Conservation (phyloP, 2,888 invertebrate species). For the Lithophane ornitopus region DNA sequence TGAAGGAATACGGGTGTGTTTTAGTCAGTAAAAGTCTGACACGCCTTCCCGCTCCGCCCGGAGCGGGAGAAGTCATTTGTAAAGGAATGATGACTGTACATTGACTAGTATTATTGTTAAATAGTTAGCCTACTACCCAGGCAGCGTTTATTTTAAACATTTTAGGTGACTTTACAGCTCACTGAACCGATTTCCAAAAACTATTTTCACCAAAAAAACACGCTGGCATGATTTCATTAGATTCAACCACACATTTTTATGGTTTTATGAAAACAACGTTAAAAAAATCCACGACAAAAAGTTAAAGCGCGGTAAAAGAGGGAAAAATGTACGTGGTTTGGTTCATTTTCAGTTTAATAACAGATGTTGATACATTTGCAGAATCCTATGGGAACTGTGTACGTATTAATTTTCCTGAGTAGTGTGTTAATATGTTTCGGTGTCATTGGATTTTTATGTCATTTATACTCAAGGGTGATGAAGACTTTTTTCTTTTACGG, state of each 20-base stretch:
- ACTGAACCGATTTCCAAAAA: neutral
- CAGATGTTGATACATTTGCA: neutral
- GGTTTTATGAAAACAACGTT: neutral
- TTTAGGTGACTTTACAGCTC: neutral
- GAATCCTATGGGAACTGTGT: conserved; percentile 19
- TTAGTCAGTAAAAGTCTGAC: too few relatives aligned
- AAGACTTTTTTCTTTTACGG: too few relatives aligned
- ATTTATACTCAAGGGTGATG: conserved; percentile 1
- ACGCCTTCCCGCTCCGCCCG: too few relatives aligned
- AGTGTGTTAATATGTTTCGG: conserved; percentile 17
- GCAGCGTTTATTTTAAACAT: neutral
- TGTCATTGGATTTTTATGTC: conserved; percentile 6
- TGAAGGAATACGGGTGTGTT: too few relatives aligned
- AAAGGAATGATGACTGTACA: neutral
- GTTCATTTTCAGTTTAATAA: conserved; percentile 25
- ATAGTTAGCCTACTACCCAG: too few relatives aligned
- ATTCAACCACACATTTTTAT: neutral
- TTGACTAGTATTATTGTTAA: neutral
- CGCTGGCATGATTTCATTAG: neutral
- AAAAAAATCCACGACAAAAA: conserved; percentile 9
- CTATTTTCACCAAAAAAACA: neutral
- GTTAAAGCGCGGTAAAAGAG: neutral
- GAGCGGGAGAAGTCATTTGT: too few relatives aligned
- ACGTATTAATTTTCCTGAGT: conserved; percentile 50
- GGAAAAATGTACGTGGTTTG: neutral